These are phyloP conservation scores for Harlomillsia oculata DNA, from an alignment of 1,140 invertebrate genomes.

Conservation along the genomic window DNA sequence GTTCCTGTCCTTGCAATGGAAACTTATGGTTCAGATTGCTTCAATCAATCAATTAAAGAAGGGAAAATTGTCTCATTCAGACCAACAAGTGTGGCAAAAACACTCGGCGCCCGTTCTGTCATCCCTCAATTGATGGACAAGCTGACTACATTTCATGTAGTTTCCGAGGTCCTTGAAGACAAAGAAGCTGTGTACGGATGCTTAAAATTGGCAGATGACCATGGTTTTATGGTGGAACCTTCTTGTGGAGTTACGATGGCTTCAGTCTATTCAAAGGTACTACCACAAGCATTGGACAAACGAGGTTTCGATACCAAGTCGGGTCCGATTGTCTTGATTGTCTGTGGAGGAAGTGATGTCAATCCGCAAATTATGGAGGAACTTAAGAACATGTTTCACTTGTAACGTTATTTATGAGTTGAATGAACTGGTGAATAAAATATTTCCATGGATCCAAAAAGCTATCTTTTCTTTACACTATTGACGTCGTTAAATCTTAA, in stretches of 20 bases:
- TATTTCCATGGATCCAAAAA: too few relatives aligned
- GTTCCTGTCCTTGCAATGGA: constrained; percentile 48
- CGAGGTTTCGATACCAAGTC: constrained; percentile 16
- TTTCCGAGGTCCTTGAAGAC: constrained; percentile 43
- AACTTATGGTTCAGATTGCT: constrained; percentile 45
- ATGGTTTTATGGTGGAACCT: constrained; percentile 45
- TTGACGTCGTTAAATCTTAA: too few relatives aligned
- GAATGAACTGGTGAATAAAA: too few relatives aligned
- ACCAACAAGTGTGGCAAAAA: constrained; percentile 41
- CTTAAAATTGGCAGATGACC: constrained; percentile 43
- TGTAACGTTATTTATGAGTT: too few relatives aligned
- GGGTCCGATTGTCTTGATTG: constrained; percentile 44
- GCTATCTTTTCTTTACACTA: too few relatives aligned
- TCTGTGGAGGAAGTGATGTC: constrained; percentile 46
- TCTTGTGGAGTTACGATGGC: constrained; percentile 46
- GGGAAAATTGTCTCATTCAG: constrained; percentile 41
- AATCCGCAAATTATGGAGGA: constrained; percentile 36
- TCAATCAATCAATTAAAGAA: constrained; percentile 42
- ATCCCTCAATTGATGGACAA: constrained; percentile 39
- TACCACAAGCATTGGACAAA: constrained; percentile 34
- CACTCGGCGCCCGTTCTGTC: constrained; percentile 42
- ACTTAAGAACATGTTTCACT: constrained; percentile 6
- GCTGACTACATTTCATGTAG: constrained; percentile 38
- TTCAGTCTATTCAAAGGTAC: constrained; percentile 33
- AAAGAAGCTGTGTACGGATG: constrained; percentile 45